Percentiles rank a stretch among this genome's conserved stretches.
Evolutionary conservation across 2,888 invertebrate genomes (phyloP).

Genomic region (Exocentrus adspersus): DNA sequence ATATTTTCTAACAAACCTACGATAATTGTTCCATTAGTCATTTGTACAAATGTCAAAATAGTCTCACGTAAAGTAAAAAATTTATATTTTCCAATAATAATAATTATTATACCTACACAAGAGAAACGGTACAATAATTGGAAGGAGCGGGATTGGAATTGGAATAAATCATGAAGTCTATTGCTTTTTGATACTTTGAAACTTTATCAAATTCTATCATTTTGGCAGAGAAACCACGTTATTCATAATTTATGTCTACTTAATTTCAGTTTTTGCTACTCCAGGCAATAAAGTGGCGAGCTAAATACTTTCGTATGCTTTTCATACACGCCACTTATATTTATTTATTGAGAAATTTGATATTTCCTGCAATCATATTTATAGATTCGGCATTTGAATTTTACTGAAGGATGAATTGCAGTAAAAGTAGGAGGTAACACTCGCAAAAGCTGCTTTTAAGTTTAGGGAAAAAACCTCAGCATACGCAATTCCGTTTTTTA

Average conservation of each 20-base stretch:
- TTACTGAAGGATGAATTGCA: not conserved
- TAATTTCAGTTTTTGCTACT: not conserved
- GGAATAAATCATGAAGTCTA: not conserved
- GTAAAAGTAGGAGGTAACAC: not conserved
- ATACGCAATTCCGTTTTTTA: no score
- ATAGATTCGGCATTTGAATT: conserved; percentile 1
- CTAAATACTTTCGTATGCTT: not conserved
- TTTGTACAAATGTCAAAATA: no score
- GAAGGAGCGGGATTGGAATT: no score
- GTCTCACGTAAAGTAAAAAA: no score
- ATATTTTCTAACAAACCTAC: no score
- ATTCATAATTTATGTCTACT: not conserved
- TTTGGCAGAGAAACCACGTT: not conserved
- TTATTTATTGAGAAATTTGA: not conserved
- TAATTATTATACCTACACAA: no score
- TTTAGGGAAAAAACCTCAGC: no score
- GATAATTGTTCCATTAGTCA: no score
- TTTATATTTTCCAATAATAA: no score
- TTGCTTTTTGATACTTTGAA: not conserved
- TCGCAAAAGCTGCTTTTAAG: no score
- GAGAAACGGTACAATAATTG: no score
- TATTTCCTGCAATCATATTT: not conserved
- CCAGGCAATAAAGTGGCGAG: not conserved
- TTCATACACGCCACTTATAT: not conserved
- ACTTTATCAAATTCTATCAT: not conserved